Conservation (phyloP, 2,113 vertebrate genomes). For the Salvelinus fontinalis region DNA sequence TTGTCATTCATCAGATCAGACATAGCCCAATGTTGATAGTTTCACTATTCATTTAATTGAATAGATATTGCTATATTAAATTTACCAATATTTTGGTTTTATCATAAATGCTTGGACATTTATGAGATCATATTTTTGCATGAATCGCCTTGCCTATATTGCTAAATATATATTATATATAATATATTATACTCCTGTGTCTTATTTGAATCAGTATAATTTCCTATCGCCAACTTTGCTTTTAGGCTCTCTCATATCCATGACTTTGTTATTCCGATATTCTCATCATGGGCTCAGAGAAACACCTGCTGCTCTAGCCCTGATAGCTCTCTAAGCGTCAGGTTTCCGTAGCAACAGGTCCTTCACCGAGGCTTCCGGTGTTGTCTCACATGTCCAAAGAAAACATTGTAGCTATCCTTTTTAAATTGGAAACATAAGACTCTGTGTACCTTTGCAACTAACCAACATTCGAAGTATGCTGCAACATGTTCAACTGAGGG, state of each 20-base stretch:
- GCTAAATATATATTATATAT: too few species aligned
- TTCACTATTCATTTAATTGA: too few species aligned
- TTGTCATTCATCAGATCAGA: too few species aligned
- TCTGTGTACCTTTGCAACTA: constrained; percentile 12
- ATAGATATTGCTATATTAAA: too few species aligned
- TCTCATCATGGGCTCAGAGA: not conserved
- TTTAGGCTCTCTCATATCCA: too few species aligned
- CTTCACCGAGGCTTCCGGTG: constrained; percentile 28
- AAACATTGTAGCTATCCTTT: not conserved
- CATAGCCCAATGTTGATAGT: too few species aligned
- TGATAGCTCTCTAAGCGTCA: constrained; percentile 49
- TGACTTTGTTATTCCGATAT: too few species aligned
- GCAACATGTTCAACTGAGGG: constrained; percentile 48
- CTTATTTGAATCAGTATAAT: not conserved
- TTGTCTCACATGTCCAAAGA: not conserved
- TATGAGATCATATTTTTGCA: too few species aligned
- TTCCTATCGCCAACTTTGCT: constrained; percentile 28
- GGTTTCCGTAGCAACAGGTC: constrained; percentile 75
- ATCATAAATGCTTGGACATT: too few species aligned
- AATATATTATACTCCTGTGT: not conserved
- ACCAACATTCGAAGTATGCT: constrained; percentile 18
- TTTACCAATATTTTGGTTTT: too few species aligned
- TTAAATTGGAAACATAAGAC: not conserved
- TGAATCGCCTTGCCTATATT: too few species aligned
- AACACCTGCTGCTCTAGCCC: constrained; percentile 22